These are phyloP conservation scores for Phenganax marumi DNA, from an alignment of 92 coral and sea anemone species.

Conservation along the genomic window DNA sequence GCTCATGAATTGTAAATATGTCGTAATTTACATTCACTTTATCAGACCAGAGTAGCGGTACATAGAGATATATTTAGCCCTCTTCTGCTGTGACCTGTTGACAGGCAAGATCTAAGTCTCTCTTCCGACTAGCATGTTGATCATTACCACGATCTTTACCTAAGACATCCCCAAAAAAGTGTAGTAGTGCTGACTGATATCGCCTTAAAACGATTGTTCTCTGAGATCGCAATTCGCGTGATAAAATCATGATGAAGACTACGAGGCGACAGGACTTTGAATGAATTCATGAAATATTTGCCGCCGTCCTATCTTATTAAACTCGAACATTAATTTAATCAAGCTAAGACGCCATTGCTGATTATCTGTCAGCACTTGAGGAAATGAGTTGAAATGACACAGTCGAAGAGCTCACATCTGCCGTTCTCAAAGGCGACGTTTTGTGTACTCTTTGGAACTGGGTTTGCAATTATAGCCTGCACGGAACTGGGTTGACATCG, in stretches of 20 bases:
- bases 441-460: slow-evolving; percentile 2
- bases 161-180: not conserved
- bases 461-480: not conserved
- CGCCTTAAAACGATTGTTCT: not conserved
- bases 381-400: slow-evolving; percentile 25
- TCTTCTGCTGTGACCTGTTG: not conserved
- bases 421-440: not conserved
- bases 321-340: slow-evolving; percentile 27
- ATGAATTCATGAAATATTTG: slow-evolving; percentile 33
- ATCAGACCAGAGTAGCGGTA: no score
- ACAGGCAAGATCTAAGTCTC: not conserved
- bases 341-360: slow-evolving; percentile 16
- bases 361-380: slow-evolving; percentile 27
- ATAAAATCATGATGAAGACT: slow-evolving; percentile 35
- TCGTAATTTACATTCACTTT: no score
- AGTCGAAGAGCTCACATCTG: not conserved
- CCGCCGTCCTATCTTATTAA: slow-evolving; percentile 31
- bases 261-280: slow-evolving; percentile 5
- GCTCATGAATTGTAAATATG: no score
- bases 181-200: slow-evolving; percentile 6
- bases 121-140: not conserved
- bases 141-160: not conserved
- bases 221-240: not conserved
- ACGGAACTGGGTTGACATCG: no score
- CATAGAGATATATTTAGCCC: no score